A percentile compares a stretch with the other conserved stretches of the same genome.
Evolutionary conservation across 2,797 vertebrate species (phyloP).

Genomic region (Gobio occitaniae): DNA sequence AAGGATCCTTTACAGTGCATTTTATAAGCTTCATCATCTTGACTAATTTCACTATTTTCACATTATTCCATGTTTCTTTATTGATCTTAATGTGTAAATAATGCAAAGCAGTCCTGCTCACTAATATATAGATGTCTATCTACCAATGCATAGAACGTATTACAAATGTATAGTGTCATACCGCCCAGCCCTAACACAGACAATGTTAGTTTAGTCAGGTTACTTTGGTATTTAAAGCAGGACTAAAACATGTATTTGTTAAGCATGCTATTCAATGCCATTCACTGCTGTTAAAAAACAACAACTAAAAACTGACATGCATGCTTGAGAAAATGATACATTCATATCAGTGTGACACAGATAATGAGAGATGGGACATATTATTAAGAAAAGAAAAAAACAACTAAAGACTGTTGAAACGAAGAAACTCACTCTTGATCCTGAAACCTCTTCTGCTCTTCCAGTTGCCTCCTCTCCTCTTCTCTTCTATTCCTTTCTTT

Average conservation of each 20-base stretch:
- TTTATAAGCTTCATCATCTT: background rate
- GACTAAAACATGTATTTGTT: constrained; percentile 14
- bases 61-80: background rate
- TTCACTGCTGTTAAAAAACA: background rate
- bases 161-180: background rate
- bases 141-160: background rate
- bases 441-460: constrained; percentile 62
- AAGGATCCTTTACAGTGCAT: background rate
- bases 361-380: constrained; percentile 7
- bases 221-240: constrained; percentile 28
- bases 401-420: background rate
- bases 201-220: constrained; percentile 27
- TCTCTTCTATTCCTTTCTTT: constrained; percentile 64
- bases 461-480: constrained; percentile 67
- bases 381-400: background rate
- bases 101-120: background rate
- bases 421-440: constrained; percentile 48
- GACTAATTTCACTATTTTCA: background rate
- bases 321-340: background rate
- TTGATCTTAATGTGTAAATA: background rate
- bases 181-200: background rate
- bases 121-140: background rate
- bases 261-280: constrained; percentile 6
- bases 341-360: background rate
- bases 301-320: background rate